Evolutionary conservation across 30 jellyfish, hydroid and myxozoan species (phyloP).

Genomic region (Hydractinia symbiolongicarpus): DNA sequence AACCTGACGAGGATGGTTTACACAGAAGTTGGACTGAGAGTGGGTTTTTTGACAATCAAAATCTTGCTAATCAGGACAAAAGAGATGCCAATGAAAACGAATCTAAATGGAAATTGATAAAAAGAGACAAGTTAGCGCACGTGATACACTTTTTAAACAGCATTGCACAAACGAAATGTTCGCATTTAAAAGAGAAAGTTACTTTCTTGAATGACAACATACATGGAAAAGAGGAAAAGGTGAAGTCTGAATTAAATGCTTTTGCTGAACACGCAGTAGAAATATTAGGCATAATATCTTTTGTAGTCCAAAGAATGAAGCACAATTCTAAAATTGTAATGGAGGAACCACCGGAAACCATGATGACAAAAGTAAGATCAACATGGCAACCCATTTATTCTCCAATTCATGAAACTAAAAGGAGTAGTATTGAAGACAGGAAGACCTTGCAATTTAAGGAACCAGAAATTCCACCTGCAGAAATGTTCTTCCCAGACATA

Average conservation of each 20-base stretch:
- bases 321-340: not conserved
- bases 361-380: not conserved
- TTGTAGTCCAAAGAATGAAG: not conserved
- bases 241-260: not conserved
- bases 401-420: not conserved
- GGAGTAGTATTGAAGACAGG: not conserved
- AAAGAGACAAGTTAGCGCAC: not conserved
- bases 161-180: slow-evolving; percentile 15
- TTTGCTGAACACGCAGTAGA: slow-evolving; percentile 41
- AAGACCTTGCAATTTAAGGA: not conserved
- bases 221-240: not conserved
- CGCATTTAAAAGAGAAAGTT: slow-evolving; percentile 13
- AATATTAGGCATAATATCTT: not conserved
- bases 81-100: not conserved
- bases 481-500: not conserved
- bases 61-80: not conserved
- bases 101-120: no score
- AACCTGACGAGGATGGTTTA: slow-evolving; percentile 6
- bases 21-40: slow-evolving; percentile 38
- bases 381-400: not conserved
- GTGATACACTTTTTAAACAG: slow-evolving; percentile 12
- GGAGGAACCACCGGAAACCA: not conserved
- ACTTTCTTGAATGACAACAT: not conserved
- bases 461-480: not conserved
- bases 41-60: slow-evolving; percentile 34